A percentile compares a stretch with the other conserved stretches of the same genome.
Evolutionary conservation across 1,140 invertebrate genomes (phyloP).

Genomic region (Anastrepha obliqua): DNA sequence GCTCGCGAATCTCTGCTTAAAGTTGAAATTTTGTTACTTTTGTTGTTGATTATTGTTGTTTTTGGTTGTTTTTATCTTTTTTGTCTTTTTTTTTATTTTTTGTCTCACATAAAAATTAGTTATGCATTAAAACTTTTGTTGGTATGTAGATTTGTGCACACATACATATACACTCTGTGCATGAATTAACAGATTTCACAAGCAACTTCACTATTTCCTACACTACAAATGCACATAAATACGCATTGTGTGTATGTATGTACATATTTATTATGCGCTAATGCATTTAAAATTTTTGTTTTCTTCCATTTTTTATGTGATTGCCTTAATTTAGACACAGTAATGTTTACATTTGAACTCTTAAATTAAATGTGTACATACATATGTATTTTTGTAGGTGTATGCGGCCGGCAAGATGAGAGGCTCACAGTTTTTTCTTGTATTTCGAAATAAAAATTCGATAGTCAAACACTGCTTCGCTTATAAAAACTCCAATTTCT

Average conservation of each 20-base stretch:
- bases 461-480: neutral
- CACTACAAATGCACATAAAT: neutral
- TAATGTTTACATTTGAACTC: neutral
- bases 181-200: neutral
- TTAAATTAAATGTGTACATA: neutral
- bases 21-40: neutral
- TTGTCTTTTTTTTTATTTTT: neutral
- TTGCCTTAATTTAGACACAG: neutral
- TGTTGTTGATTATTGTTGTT: neutral
- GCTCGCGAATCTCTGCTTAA: conserved; percentile 14
- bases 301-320: neutral
- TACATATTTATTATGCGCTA: neutral
- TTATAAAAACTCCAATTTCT: neutral
- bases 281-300: neutral
- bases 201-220: neutral
- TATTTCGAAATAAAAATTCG: neutral
- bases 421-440: neutral
- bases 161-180: neutral
- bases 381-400: neutral
- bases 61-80: too few species aligned
- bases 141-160: neutral
- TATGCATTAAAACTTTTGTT: neutral
- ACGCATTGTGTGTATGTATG: neutral
- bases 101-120: neutral
- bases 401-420: neutral